A percentile compares a stretch with the other conserved stretches of the same genome.
Conservation (phyloP, 2,797 vertebrate species). For the Micropoecilia bifurca region DNA sequence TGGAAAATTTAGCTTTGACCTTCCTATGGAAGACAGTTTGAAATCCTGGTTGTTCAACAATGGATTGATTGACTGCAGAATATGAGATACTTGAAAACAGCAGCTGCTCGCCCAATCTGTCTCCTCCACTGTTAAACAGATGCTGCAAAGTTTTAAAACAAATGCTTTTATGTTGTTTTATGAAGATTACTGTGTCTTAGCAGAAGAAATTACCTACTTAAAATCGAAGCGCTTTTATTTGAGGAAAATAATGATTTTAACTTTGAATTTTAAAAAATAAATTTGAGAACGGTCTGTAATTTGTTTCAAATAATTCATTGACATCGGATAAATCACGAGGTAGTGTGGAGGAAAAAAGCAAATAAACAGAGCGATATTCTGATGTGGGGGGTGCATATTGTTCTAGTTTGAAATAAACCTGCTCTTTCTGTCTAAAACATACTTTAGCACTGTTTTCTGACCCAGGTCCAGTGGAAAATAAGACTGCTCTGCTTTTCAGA, state of each 20-base stretch:
- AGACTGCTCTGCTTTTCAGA: conserved; percentile 57
- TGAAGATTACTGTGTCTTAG: conserved; percentile 85
- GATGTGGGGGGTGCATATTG: conserved; percentile 95
- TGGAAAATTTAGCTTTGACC: conserved; percentile 78
- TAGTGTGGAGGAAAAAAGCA: conserved; percentile 66
- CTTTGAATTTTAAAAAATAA: conserved; percentile 78
- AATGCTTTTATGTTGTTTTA: conserved; percentile 91
- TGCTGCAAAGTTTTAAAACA: conserved; percentile 92
- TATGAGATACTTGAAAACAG: conserved; percentile 86
- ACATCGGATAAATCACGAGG: conserved; percentile 81
- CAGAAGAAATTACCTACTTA: conserved; percentile 78
- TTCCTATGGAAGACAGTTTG: conserved; percentile 99
- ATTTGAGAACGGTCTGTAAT: conserved; percentile 93
- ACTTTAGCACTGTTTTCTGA: conserved; percentile 98
- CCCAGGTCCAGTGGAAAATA: conserved; percentile 69
- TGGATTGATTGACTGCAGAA: conserved; percentile 87
- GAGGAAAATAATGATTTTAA: conserved; percentile 44
- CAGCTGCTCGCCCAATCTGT: conserved; percentile 85
- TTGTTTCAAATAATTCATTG: conserved; percentile 91
- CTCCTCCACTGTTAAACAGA: conserved; percentile 87
- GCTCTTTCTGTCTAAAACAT: conserved; percentile 96
- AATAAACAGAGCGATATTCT: conserved; percentile 74
- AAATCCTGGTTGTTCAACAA: conserved; percentile 87
- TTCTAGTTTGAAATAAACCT: conserved; percentile 99
- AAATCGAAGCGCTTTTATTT: conserved; percentile 78